Percentiles rank a stretch among this genome's conserved stretches.
These are phyloP conservation scores for Alouatta palliata DNA, from an alignment of 2,113 vertebrate species.

Conservation along the genomic window DNA sequence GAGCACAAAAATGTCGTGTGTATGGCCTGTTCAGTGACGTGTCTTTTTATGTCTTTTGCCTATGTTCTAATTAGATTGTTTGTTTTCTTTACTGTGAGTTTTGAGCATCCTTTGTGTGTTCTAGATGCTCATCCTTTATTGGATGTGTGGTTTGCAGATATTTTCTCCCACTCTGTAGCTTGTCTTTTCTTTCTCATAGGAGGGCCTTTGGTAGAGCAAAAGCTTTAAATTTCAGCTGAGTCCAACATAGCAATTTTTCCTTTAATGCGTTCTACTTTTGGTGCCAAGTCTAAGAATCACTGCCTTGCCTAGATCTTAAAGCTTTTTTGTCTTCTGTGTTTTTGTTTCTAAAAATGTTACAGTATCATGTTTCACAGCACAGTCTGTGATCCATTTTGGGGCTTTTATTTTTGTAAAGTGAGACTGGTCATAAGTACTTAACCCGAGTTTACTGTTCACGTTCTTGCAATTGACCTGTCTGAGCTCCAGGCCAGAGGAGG, in stretches of 20 bases:
- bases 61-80: background rate
- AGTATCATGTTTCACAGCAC: background rate
- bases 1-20: no score
- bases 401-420: background rate
- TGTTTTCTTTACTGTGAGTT: background rate
- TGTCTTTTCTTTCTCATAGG: background rate
- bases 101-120: no score
- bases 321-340: background rate
- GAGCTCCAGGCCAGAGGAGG: background rate
- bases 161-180: no score
- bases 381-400: background rate
- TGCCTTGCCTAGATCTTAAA: fast-evolving
- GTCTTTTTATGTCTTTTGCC: background rate
- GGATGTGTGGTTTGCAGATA: background rate
- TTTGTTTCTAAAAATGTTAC: background rate
- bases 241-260: background rate
- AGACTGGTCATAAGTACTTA: background rate
- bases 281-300: background rate
- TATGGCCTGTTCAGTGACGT: background rate
- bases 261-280: background rate
- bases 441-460: fast-evolving
- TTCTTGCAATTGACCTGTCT: background rate
- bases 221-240: background rate
- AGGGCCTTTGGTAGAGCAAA: no score
- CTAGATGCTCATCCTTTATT: no score